These are phyloP conservation scores for Noctua janthe DNA, from an alignment of 2,888 invertebrate genomes.

Conservation along the genomic window DNA sequence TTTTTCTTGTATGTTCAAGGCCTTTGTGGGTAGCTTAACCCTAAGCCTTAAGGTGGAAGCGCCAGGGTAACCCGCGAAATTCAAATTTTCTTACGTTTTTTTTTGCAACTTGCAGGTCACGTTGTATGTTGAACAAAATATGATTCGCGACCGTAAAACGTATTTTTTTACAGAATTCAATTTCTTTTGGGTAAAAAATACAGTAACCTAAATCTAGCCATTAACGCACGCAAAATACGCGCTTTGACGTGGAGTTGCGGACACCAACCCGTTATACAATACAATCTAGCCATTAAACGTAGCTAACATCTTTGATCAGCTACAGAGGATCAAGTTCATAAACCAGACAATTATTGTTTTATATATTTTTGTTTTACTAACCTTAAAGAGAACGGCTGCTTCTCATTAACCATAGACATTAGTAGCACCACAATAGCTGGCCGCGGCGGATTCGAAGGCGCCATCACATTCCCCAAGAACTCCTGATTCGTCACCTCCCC, in stretches of 20 bases:
- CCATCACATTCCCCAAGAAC: slow-evolving; percentile 96
- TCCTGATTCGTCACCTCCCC: slow-evolving; percentile 98
- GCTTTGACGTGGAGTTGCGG: too few species aligned
- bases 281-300: background rate
- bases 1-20: too few species aligned
- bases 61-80: too few species aligned
- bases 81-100: too few species aligned
- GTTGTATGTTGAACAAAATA: too few species aligned
- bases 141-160: too few species aligned
- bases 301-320: background rate
- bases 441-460: slow-evolving; percentile 97
- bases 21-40: too few species aligned
- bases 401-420: slow-evolving; percentile 99
- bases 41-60: too few species aligned
- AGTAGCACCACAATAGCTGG: slow-evolving; percentile 98
- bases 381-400: slow-evolving; percentile 95
- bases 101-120: too few species aligned
- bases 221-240: background rate
- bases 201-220: background rate
- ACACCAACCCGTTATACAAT: too few species aligned
- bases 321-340: background rate
- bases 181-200: background rate
- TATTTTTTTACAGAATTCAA: too few species aligned
- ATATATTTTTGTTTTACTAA: slow-evolving; percentile 59
- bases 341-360: background rate